Evolutionary conservation across 2,113 vertebrate species (phyloP).

Genomic region (Empidonax alnorum): DNA sequence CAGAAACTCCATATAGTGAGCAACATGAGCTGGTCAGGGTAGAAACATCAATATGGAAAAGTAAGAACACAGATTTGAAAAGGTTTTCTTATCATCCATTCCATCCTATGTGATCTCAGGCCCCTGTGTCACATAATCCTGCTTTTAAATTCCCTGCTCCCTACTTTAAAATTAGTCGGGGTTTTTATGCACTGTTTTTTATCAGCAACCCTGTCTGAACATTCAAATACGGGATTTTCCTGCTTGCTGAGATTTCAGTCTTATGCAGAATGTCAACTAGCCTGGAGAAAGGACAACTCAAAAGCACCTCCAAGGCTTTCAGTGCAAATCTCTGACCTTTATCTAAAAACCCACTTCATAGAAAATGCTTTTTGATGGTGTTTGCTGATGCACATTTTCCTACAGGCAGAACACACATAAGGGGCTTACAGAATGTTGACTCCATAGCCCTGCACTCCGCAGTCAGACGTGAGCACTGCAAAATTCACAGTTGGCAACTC

Average conservation of each 20-base stretch:
- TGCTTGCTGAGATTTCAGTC: constrained; percentile 4
- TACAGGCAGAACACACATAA: neutral
- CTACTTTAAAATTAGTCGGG: neutral
- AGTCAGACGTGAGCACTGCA: neutral
- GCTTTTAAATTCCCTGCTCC: neutral
- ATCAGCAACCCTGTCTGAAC: neutral
- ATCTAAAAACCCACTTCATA: neutral
- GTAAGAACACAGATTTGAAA: neutral
- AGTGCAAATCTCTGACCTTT: constrained; percentile 45
- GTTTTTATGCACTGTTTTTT: neutral
- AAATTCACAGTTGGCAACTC: neutral
- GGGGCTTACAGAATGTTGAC: neutral
- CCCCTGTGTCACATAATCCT: neutral
- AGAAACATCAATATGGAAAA: neutral
- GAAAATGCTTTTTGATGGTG: neutral
- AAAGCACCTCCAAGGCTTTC: constrained; percentile 28
- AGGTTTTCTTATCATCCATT: neutral
- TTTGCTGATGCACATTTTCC: neutral
- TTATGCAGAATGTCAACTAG: neutral
- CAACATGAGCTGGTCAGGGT: neutral
- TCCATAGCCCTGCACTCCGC: neutral
- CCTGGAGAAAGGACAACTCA: neutral
- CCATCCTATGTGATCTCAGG: neutral
- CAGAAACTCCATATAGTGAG: neutral
- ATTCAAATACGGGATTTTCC: neutral